phyloP scores from a whole-genome alignment of 2,888 invertebrate genomes.

The Eupithecia exiguata region DNA sequence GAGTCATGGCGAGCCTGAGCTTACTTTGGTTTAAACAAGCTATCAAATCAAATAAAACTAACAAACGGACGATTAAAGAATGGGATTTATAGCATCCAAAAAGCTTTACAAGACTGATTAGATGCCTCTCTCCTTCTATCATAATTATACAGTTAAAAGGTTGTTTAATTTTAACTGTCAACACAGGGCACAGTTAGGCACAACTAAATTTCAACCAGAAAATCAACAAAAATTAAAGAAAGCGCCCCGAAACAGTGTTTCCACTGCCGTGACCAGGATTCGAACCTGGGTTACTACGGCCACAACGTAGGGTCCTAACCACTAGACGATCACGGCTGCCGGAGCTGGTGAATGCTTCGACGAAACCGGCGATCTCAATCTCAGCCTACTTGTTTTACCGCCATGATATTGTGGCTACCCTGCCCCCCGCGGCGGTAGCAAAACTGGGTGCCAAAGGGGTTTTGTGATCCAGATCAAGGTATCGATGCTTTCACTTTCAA shows the following conservation, averaged over 20 bases:
- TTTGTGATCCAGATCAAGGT: conserved; percentile 72
- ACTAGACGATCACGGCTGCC: conserved; percentile 86
- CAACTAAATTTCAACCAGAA: not conserved
- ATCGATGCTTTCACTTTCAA: conserved; percentile 44
- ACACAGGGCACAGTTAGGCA: not conserved
- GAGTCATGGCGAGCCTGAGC: not conserved
- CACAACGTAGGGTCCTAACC: conserved; percentile 91
- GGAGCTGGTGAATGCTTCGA: conserved; percentile 47
- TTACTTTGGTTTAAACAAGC: not conserved
- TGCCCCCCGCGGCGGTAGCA: conserved; percentile 81
- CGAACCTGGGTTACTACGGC: conserved; percentile 90
- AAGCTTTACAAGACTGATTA: not conserved
- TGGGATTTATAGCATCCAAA: not conserved
- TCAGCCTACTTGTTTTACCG: conserved; percentile 10
- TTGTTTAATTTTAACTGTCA: not conserved
- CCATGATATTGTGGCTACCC: conserved; percentile 25
- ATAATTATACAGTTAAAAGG: not conserved
- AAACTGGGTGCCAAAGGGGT: conserved; percentile 34
- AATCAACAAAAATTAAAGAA: not conserved
- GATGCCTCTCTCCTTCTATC: not conserved
- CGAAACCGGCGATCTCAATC: conserved; percentile 63
- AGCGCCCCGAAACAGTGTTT: conserved; percentile 31
- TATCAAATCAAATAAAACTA: not conserved
- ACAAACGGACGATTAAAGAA: not conserved
- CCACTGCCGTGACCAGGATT: conserved; percentile 88